Percentiles rank a stretch among this genome's conserved stretches.
Conservation (phyloP, 2,113 vertebrate genomes). For the Corynorhinus townsendii region DNA sequence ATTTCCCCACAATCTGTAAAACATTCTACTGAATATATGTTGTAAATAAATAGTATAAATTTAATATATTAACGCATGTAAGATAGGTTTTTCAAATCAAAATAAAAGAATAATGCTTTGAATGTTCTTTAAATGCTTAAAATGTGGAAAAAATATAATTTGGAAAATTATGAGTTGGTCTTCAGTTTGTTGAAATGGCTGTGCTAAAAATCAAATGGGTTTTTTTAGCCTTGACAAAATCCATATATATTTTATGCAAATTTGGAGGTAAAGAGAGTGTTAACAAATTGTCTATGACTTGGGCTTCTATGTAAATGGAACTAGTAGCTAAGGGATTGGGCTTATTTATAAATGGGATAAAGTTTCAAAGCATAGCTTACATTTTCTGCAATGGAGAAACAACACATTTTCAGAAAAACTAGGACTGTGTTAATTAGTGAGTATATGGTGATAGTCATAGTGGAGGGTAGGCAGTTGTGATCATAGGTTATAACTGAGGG, state of each 20-base stretch:
- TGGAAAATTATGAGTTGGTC: neutral
- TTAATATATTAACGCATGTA: neutral
- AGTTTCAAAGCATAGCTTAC: neutral
- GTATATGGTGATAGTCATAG: neutral
- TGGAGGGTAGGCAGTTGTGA: neutral
- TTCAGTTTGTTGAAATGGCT: neutral
- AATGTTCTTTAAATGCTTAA: neutral
- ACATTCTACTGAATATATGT: neutral
- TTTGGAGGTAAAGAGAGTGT: neutral
- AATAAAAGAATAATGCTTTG: neutral
- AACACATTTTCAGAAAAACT: neutral
- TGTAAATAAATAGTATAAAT: neutral
- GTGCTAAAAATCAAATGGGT: neutral
- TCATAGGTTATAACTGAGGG: neutral
- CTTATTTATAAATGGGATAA: neutral
- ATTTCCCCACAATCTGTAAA: neutral
- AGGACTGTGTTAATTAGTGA: neutral
- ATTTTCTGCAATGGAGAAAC: neutral
- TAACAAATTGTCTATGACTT: slow-evolving; percentile 5
- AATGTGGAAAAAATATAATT: neutral
- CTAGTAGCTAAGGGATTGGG: neutral
- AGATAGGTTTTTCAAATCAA: neutral
- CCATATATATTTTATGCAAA: neutral
- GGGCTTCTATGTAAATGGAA: neutral
- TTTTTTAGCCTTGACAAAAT: slow-evolving; percentile 13